Evolutionary conservation across 2,797 vertebrate genomes (phyloP).

Genomic region (Pseudotriccus pelzelni): DNA sequence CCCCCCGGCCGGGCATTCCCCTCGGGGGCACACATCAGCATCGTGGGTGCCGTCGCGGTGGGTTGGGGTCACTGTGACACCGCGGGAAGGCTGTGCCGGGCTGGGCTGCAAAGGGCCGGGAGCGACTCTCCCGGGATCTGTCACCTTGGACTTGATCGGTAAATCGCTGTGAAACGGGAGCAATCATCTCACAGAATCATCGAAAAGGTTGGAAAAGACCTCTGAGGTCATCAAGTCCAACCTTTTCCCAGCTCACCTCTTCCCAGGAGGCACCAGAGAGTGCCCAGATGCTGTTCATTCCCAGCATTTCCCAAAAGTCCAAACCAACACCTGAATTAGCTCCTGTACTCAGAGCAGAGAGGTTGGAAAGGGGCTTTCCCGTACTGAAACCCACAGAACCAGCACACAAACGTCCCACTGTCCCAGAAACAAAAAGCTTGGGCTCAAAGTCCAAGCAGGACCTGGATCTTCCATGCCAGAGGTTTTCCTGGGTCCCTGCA

Average conservation of each 20-base stretch:
- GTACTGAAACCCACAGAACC: accelerated
- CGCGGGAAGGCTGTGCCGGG: accelerated
- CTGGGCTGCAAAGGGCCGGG: neutral
- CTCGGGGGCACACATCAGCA: neutral
- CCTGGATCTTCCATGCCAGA: neutral
- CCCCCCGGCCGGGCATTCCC: neutral
- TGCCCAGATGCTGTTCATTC: accelerated
- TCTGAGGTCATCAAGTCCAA: neutral
- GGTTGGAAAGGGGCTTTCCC: neutral
- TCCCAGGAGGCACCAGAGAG: neutral
- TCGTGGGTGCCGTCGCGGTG: neutral
- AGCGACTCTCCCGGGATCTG: neutral
- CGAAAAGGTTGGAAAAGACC: neutral
- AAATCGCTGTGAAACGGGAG: neutral
- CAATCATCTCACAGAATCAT: neutral
- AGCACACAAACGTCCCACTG: neutral
- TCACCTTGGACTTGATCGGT: neutral
- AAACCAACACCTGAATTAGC: accelerated
- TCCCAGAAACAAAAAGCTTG: neutral
- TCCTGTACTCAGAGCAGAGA: neutral
- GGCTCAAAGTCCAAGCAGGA: neutral
- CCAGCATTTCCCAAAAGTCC: accelerated
- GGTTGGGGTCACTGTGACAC: neutral
- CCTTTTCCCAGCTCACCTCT: neutral
- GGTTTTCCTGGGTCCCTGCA: accelerated